Base-by-base conservation (phyloP, 2,888 invertebrate species). In the Euplexia lucipara region DNA sequence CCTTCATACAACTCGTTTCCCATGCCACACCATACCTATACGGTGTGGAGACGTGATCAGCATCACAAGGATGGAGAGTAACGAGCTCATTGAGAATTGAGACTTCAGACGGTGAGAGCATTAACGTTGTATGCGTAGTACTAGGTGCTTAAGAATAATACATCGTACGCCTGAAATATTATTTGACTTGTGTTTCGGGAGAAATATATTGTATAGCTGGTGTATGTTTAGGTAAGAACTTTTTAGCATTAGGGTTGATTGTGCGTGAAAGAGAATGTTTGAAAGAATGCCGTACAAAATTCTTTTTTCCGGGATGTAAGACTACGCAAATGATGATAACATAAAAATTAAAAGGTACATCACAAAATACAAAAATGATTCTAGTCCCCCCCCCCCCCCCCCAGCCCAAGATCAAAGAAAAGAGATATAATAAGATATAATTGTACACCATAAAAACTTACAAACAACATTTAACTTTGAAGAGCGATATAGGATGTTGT, bases 61-160 rank as follows among this genome's bases (percentile, higher is more conserved):
- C 77, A 84, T 84, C 76, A 83, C 78, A 83, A 85, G 73, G 68
- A 61, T 47, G 64, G 60, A 68, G 63, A 67, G 78, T 62, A 70
- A 77, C 70, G 53, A 64, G 67, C 78, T 86, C 88, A 85, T 87
- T 88, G 85, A 86, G 86, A 86, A 88, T 88, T 86, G 80, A 87
- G 80, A 83, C 80, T 82, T 12, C 14, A 20, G 34, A 39, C 20
- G 22, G n/a, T 2, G 14, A 30, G 34, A 44, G 59, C 48, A 71
- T 78, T 63, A 76, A 77, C 51, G 66, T 72, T 74, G 63, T 47
- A 78, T 44, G 35, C 41, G 51, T 10, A 18, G 67, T 9, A 54
- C 70, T 70, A 79, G n/a, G n/a, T n/a, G n/a, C n/a, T n/a, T n/a
- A 80, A 79, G 22, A 66, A 70, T 64, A 16, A 16, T 18, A 44